Percentiles rank a stretch among this genome's conserved stretches.
Evolutionary conservation across 1,140 invertebrate genomes (phyloP).

Genomic region (Latrodectus geometricus): DNA sequence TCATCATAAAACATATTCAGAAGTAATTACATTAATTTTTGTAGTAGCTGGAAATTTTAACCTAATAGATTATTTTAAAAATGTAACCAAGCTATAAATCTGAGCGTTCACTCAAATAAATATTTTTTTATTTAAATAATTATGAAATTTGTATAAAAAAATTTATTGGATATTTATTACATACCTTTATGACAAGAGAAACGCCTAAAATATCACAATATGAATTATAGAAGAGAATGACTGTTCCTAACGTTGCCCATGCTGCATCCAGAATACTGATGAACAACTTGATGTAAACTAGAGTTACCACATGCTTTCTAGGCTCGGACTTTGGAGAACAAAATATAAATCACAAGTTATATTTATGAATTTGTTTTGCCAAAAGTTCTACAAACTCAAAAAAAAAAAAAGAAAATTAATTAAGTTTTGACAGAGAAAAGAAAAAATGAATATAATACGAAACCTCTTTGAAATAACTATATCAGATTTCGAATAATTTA

Average conservation of each 20-base stretch:
- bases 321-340: conserved; percentile 37
- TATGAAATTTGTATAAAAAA: no score
- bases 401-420: not conserved
- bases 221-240: conserved; percentile 11
- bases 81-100: no score
- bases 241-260: conserved; percentile 25
- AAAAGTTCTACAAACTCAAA: not conserved
- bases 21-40: no score
- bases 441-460: not conserved
- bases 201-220: conserved; percentile 43
- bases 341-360: no score
- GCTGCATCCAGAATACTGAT: conserved; percentile 23
- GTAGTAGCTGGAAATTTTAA: no score
- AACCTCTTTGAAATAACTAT: no score
- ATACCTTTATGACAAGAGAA: conserved; percentile 20
- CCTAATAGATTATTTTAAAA: no score
- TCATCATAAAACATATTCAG: no score
- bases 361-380: not conserved
- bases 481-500: no score
- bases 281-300: conserved; percentile 33
- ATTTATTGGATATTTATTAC: not conserved
- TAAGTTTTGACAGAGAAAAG: not conserved
- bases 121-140: no score
- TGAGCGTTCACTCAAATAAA: no score
- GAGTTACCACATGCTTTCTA: conserved; percentile 21